Percentiles rank a stretch among this genome's conserved stretches.
These are phyloP conservation scores for Fissipunctia ypsillon DNA, from an alignment of 2,888 invertebrate genomes.

Conservation along the genomic window DNA sequence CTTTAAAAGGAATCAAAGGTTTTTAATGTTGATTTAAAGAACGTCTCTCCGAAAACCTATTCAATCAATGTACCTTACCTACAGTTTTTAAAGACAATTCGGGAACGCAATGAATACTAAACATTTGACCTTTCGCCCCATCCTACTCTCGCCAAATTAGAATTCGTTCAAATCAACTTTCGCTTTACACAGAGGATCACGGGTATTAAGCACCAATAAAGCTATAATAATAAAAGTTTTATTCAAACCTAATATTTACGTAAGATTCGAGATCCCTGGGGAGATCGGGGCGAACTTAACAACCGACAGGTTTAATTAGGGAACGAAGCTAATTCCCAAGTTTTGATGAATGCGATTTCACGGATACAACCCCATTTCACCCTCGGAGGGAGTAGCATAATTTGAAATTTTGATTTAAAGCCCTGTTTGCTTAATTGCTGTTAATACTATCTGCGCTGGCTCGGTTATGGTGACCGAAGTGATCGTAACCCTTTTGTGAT, in stretches of 20 bases:
- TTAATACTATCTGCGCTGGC: constrained; percentile 72
- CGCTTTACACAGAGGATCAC: constrained; percentile 67
- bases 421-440: constrained; percentile 82
- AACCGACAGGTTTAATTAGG: constrained; percentile 88
- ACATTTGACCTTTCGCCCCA: constrained; percentile 41
- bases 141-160: constrained; percentile 56
- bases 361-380: constrained; percentile 78
- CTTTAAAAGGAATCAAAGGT: constrained; percentile 37
- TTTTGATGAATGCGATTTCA: constrained; percentile 90
- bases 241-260: constrained; percentile 86
- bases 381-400: constrained; percentile 76
- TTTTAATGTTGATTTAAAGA: constrained; percentile 51
- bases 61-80: constrained; percentile 55
- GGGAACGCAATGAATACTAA: constrained; percentile 65
- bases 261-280: constrained; percentile 77
- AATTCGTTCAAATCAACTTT: constrained; percentile 73
- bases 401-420: constrained; percentile 87
- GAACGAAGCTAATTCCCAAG: constrained; percentile 87
- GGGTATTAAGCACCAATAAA: constrained; percentile 79
- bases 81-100: constrained; percentile 64
- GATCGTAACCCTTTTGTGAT: constrained; percentile 58
- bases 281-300: constrained; percentile 78
- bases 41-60: constrained; percentile 29
- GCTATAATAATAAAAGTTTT: constrained; percentile 84
- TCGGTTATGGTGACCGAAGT: constrained; percentile 59